Conservation (phyloP, 2,888 invertebrate species). For the Chrysina gloriosa region DNA sequence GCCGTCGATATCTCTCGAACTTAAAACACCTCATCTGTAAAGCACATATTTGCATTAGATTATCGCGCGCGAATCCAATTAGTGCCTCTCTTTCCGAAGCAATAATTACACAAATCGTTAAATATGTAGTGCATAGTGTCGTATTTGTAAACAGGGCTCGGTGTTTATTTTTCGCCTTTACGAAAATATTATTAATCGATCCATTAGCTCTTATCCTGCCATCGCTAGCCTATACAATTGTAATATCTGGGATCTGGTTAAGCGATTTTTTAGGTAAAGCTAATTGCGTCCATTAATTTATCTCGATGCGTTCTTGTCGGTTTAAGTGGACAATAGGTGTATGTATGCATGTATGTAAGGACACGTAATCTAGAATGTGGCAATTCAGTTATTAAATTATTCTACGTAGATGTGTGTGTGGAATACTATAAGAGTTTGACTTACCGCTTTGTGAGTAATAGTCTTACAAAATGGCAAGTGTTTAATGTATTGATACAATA, state of each 20-base stretch:
- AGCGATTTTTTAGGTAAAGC: constrained; percentile 31
- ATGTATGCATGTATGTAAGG: constrained; percentile 1
- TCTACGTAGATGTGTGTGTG: too few relatives aligned
- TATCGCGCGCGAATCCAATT: not conserved
- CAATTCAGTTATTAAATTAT: too few relatives aligned
- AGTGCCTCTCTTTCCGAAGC: not conserved
- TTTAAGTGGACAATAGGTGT: constrained; percentile 29
- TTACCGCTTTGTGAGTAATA: too few relatives aligned
- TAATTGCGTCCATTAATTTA: constrained; percentile 34
- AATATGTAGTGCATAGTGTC: not conserved
- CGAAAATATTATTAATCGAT: constrained; percentile 32
- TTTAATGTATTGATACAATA: too few relatives aligned
- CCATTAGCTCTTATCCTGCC: constrained; percentile 24
- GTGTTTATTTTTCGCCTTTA: not conserved
- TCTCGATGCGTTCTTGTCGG: constrained; percentile 1
- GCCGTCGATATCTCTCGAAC: not conserved
- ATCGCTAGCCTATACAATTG: constrained; percentile 30
- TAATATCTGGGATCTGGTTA: constrained; percentile 29
- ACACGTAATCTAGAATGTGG: too few relatives aligned
- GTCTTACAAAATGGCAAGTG: too few relatives aligned
- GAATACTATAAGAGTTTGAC: too few relatives aligned
- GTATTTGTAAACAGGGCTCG: not conserved
- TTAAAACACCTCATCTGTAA: not conserved
- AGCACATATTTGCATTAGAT: not conserved
- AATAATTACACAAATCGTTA: not conserved